A percentile compares a stretch with the other conserved stretches of the same genome.
Conservation (phyloP, 2,113 vertebrate genomes). For the Microtus montanus region DNA sequence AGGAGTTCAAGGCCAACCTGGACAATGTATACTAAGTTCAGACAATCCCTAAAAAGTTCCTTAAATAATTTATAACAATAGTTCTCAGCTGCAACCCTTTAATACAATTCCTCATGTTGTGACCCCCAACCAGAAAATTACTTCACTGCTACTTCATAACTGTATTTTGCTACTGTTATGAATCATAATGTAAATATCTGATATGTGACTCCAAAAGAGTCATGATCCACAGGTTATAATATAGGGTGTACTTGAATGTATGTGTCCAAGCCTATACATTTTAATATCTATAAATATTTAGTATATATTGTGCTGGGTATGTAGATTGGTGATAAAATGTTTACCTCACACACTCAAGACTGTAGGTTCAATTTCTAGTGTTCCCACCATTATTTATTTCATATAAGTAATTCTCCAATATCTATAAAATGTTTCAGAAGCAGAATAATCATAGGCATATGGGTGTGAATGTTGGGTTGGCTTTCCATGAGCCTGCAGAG, state of each 20-base stretch:
- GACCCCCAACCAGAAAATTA: not conserved
- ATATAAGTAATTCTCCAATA: not conserved
- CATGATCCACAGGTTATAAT: not conserved
- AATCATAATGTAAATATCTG: not conserved
- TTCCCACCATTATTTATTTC: not conserved
- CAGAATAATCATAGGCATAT: not conserved
- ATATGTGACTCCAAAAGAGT: not conserved
- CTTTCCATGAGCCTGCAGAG: not conserved
- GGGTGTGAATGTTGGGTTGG: not conserved
- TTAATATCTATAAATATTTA: not conserved
- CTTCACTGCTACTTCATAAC: not conserved
- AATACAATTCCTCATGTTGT: not conserved
- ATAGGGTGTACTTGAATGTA: not conserved
- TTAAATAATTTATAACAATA: not conserved
- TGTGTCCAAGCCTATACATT: not conserved
- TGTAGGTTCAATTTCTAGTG: not conserved
- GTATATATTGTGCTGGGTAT: not conserved
- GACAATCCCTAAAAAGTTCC: not conserved
- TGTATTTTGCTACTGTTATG: not conserved
- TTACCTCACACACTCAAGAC: not conserved
- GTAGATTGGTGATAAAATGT: not conserved
- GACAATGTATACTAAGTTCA: not conserved
- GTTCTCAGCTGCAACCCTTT: not conserved
- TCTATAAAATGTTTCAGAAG: constrained; percentile 1
- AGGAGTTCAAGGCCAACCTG: not conserved